Evolutionary conservation across 2,888 invertebrate genomes (phyloP), one percentile per base, ranked within the genome.

Genomic region (Drosophila bunnanda): DNA sequence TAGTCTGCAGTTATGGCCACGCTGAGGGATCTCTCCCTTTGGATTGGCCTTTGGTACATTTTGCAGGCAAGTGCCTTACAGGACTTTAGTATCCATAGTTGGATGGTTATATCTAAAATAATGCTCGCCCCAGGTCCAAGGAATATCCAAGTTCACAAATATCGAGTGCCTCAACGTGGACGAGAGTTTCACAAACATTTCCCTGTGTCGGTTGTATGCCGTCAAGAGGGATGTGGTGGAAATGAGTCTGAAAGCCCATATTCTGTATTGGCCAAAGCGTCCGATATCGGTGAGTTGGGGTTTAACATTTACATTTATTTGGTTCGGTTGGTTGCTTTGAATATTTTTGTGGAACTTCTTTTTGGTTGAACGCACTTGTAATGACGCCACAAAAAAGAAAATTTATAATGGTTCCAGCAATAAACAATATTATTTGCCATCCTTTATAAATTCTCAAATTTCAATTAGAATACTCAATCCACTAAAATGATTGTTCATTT

Each of bases 211-310:
- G 1, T 41, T 88, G 32, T 75, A 79, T 20, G 88, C 89, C 20
- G 65, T 88, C 1, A 80, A 89, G 43, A 87, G 88, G 7, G 82
- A 89, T 56, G 88, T 88, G 4, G 82, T 68, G n/a, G 88, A 88
- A 66, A 72, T 88, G 77, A 78, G 75, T 34, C 13, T 88, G 17
- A 56, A 43, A 4, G 65, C 55, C 0, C 60, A 69, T n/a, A 74
- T 88, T 13, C 12, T 82, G 4, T 20, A 71, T 13, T 56, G 76
- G 25, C 89, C 80, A 15, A 73, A 76, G 52, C 53, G 36, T 17
- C 82, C 77, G 44, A 34, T 84, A 44, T 62, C 69, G 76, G 89
- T 89, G 15, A 88, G 87, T 87, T 53, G 6, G 1, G 15, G 20
- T 15, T 20, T 32, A 20, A 20, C 0, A 50, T 32, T 15, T 17